A percentile compares a stretch with the other conserved stretches of the same genome.
These are phyloP conservation scores for Amaurobius ferox DNA, from an alignment of 2,888 invertebrate species.

Conservation along the genomic window DNA sequence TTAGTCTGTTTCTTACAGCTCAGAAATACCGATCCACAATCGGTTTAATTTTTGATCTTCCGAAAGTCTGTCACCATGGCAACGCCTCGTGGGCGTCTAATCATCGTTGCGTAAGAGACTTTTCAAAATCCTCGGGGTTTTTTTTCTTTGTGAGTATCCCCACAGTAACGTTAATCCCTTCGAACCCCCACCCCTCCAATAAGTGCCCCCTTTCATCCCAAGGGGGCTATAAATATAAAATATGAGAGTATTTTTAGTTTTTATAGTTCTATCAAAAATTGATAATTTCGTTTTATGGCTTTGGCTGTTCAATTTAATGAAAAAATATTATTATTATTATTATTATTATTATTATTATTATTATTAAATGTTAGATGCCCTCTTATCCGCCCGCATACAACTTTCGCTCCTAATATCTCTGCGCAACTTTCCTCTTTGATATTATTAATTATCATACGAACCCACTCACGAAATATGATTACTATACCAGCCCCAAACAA, in stretches of 20 bases:
- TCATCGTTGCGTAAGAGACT: constrained; percentile 28
- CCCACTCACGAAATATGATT: too few species aligned
- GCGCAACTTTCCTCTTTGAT: too few species aligned
- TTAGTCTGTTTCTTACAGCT: neutral
- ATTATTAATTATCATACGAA: too few species aligned
- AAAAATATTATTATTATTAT: too few species aligned
- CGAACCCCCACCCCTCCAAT: constrained; percentile 61
- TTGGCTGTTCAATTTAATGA: too few species aligned
- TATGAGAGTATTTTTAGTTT: constrained; percentile 65
- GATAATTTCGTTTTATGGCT: too few species aligned
- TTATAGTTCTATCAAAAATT: too few species aligned
- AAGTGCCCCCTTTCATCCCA: constrained; percentile 62
- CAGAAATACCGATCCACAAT: neutral
- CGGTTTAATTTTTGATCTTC: constrained; percentile 5
- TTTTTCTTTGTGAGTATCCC: constrained; percentile 59
- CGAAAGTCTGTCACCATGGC: constrained; percentile 32
- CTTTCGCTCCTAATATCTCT: too few species aligned
- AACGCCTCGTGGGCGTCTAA: constrained; percentile 29
- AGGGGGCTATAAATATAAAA: constrained; percentile 69
- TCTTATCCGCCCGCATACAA: too few species aligned
- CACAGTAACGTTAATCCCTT: constrained; percentile 64
- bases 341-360: too few species aligned
- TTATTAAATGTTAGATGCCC: too few species aligned
- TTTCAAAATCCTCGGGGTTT: constrained; percentile 63
- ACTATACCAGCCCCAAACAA: too few species aligned